Percentiles rank a stretch among this genome's conserved stretches.
phyloP scores from a whole-genome alignment of 2,888 invertebrate genomes.

The Drosophila mimetica region DNA sequence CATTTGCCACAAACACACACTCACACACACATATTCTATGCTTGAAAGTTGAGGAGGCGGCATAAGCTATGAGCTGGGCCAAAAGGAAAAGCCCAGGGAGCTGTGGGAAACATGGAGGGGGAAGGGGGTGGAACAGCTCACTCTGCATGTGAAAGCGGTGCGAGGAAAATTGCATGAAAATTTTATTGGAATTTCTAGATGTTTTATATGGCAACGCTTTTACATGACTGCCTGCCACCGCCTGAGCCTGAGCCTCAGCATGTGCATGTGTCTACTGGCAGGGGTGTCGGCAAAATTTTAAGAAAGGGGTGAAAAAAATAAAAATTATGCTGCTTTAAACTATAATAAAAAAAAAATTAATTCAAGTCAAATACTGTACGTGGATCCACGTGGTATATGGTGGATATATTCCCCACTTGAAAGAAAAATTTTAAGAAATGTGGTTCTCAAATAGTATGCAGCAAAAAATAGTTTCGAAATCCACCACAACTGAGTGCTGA shows the following conservation, averaged over 20 bases:
- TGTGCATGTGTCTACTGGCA: slow-evolving; percentile 27
- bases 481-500: no score
- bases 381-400: no score
- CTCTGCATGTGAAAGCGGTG: slow-evolving; percentile 48
- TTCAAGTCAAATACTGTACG: no score
- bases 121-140: slow-evolving; percentile 20
- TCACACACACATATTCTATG: slow-evolving; percentile 2
- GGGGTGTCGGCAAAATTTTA: neutral
- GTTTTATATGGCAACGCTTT: slow-evolving; percentile 55
- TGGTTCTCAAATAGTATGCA: no score
- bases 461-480: no score
- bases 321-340: no score
- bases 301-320: neutral
- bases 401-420: no score
- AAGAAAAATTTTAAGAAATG: no score
- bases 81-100: slow-evolving; percentile 14
- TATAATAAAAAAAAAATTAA: no score
- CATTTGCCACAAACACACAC: slow-evolving; percentile 42
- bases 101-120: neutral
- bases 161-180: slow-evolving; percentile 57
- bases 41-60: slow-evolving; percentile 21
- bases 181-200: slow-evolving; percentile 59
- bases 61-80: slow-evolving; percentile 50
- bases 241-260: slow-evolving; percentile 38
- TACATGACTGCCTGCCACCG: slow-evolving; percentile 52